Percentiles rank a stretch among this genome's conserved stretches.
These are phyloP conservation scores for Syngnathus rostellatus DNA, from an alignment of 2,797 vertebrate genomes.

Conservation along the genomic window DNA sequence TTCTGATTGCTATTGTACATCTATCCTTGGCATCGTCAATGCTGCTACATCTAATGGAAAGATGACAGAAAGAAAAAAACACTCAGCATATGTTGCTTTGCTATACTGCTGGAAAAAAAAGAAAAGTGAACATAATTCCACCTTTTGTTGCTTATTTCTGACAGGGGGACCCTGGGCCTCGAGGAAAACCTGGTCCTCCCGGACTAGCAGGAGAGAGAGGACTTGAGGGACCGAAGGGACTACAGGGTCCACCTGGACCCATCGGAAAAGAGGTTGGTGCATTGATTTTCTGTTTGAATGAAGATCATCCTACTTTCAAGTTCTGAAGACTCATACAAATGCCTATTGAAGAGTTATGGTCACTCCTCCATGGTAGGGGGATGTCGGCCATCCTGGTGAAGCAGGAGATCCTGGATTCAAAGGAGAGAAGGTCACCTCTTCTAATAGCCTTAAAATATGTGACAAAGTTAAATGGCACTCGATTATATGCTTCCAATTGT, in stretches of 20 bases:
- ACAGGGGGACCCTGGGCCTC: constrained; percentile 66
- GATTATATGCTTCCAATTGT: neutral
- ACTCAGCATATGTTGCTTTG: too few relatives aligned
- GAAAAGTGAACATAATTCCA: neutral
- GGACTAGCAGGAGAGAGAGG: constrained; percentile 58
- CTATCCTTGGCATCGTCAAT: too few relatives aligned
- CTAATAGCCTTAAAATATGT: neutral
- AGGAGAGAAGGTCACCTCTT: constrained; percentile 61
- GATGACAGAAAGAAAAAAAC: too few relatives aligned
- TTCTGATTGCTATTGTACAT: too few relatives aligned
- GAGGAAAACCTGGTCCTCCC: constrained; percentile 51
- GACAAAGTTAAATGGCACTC: neutral
- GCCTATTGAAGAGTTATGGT: neutral
- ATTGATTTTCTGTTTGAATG: constrained; percentile 1
- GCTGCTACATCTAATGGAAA: too few relatives aligned
- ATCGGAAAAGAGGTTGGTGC: constrained; percentile 61
- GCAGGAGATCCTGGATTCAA: constrained; percentile 55
- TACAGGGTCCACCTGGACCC: constrained; percentile 59
- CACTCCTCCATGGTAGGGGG: constrained; percentile 52
- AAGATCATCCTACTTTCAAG: neutral
- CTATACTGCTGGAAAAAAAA: neutral
- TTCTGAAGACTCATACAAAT: too few relatives aligned
- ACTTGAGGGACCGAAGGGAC: constrained; percentile 60
- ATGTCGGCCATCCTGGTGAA: constrained; percentile 59
- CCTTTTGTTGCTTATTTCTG: constrained; percentile 1